Percentiles rank a stretch among this genome's conserved stretches.
These are phyloP conservation scores for Petaurus breviceps DNA, from an alignment of 2,113 vertebrate genomes.

Conservation along the genomic window DNA sequence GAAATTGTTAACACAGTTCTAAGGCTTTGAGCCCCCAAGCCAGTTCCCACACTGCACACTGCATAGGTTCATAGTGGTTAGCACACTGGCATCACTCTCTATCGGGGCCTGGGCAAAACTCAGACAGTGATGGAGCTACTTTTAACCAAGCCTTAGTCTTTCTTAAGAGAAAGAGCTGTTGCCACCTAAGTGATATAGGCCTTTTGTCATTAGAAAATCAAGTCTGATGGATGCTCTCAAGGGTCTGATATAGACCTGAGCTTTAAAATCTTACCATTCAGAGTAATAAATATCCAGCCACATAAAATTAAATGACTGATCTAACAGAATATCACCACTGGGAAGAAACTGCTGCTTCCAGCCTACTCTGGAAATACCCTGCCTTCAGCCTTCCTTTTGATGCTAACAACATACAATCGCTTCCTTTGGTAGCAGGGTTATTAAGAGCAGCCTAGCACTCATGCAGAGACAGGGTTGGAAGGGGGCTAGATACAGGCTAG, in stretches of 20 bases:
- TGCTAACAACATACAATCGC: not conserved
- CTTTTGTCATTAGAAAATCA: not conserved
- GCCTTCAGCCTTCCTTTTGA: not conserved
- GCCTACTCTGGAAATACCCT: not conserved
- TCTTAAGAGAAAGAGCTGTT: not conserved
- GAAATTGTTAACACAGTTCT: too few relatives aligned
- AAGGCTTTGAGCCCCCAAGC: too few relatives aligned
- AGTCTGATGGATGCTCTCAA: not conserved
- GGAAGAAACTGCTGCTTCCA: not conserved
- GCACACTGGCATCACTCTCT: too few relatives aligned
- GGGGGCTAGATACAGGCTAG: not conserved
- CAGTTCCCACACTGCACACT: too few relatives aligned
- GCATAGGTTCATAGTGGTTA: too few relatives aligned
- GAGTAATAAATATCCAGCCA: not conserved
- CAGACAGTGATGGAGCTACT: not conserved
- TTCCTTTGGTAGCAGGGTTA: not conserved
- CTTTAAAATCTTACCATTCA: not conserved
- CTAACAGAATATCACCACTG: not conserved
- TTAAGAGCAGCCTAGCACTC: not conserved
- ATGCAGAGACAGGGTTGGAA: not conserved
- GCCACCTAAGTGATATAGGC: not conserved
- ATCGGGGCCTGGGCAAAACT: too few relatives aligned
- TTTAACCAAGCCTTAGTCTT: not conserved
- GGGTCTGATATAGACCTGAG: not conserved
- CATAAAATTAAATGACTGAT: not conserved